phyloP scores from a whole-genome alignment of 2,888 invertebrate genomes.

The Gymnosoma rotundatum region DNA sequence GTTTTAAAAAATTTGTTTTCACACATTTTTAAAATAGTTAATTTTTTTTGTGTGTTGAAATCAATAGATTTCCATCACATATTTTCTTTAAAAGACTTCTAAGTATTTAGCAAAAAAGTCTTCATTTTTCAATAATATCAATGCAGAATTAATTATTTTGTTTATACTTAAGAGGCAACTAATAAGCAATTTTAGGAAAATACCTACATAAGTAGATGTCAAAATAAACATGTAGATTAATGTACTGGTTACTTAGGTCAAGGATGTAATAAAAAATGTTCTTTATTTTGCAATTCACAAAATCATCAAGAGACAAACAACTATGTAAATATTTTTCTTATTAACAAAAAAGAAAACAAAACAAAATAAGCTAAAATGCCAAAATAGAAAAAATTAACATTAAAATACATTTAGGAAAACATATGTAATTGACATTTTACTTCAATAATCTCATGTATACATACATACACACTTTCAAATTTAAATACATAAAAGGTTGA shows the following conservation, averaged over 20 bases:
- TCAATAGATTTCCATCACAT: too few relatives aligned
- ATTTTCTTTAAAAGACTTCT: too few relatives aligned
- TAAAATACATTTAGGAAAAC: slow-evolving; percentile 26
- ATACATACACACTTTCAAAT: slow-evolving; percentile 6
- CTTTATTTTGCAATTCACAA: slow-evolving; percentile 24
- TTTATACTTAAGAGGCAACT: slow-evolving; percentile 62
- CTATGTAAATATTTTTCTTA: slow-evolving; percentile 75
- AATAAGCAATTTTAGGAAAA: slow-evolving; percentile 68
- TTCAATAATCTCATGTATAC: slow-evolving; percentile 19
- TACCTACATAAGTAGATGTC: slow-evolving; percentile 67
- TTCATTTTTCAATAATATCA: neutral
- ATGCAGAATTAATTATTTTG: slow-evolving; percentile 14
- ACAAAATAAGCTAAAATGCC: slow-evolving; percentile 66
- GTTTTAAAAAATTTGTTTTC: too few relatives aligned
- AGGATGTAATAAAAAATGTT: slow-evolving; percentile 27
- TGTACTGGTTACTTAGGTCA: slow-evolving; percentile 56
- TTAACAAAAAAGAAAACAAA: neutral
- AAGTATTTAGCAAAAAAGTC: neutral
- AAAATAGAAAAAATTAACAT: slow-evolving; percentile 29
- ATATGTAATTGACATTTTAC: slow-evolving; percentile 38
- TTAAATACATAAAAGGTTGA: slow-evolving; percentile 69
- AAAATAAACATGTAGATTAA: slow-evolving; percentile 48
- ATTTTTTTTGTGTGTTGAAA: too few relatives aligned
- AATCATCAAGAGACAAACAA: slow-evolving; percentile 74
- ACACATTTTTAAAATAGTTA: too few relatives aligned